phyloP scores from a whole-genome alignment of 2,113 vertebrate genomes.

The Nanorana parkeri region DNA sequence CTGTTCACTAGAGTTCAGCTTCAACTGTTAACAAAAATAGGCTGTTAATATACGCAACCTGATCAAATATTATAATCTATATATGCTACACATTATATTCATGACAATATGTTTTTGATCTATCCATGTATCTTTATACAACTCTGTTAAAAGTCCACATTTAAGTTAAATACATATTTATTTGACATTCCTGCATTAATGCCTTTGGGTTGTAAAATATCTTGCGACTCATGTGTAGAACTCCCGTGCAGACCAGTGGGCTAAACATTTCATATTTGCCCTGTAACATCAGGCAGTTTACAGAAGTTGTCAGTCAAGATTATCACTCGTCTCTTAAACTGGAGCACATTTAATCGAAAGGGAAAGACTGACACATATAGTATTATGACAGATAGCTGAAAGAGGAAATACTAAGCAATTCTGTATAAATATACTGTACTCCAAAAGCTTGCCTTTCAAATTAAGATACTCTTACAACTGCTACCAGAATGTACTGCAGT shows the following conservation, averaged over 20 bases:
- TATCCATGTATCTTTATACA: too few relatives aligned
- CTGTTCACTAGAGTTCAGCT: too few relatives aligned
- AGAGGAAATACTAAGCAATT: background rate
- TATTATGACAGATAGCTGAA: constrained; percentile 2
- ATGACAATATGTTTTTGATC: too few relatives aligned
- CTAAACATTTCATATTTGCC: background rate
- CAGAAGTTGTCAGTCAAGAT: background rate
- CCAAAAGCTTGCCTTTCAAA: background rate
- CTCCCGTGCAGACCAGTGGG: background rate
- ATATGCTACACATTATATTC: background rate
- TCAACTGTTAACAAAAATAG: too few relatives aligned
- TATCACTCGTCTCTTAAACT: background rate
- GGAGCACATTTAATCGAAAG: background rate
- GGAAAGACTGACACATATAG: constrained; percentile 6
- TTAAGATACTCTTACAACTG: background rate
- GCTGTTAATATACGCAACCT: too few relatives aligned
- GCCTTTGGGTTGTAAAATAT: background rate
- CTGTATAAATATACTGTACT: background rate
- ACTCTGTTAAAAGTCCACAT: too few relatives aligned
- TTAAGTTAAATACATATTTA: background rate
- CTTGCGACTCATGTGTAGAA: background rate
- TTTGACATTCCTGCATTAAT: background rate
- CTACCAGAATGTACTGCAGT: too few relatives aligned
- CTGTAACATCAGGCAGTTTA: background rate
- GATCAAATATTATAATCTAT: background rate